These are phyloP conservation scores for Horisme vitalbata DNA, from an alignment of 2,888 invertebrate species.

Conservation along the genomic window DNA sequence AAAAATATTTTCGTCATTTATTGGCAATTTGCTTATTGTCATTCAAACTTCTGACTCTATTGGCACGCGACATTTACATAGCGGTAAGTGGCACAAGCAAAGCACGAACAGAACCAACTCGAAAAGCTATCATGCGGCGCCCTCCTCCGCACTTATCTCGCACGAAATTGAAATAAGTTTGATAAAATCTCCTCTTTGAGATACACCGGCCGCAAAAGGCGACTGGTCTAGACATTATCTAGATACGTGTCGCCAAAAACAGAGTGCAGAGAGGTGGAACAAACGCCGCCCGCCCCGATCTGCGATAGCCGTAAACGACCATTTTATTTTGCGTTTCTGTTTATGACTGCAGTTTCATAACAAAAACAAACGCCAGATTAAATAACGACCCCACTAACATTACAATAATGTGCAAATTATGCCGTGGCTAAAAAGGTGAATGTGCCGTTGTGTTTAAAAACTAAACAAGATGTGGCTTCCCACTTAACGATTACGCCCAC, in stretches of 20 bases:
- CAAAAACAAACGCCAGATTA: slow-evolving; percentile 12
- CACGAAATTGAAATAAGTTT: slow-evolving; percentile 66
- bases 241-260: slow-evolving; percentile 65
- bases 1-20: slow-evolving; percentile 70
- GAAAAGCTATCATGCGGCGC: slow-evolving; percentile 42
- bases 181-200: slow-evolving; percentile 64
- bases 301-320: slow-evolving; percentile 54
- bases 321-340: slow-evolving; percentile 15
- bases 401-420: slow-evolving; percentile 31
- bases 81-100: slow-evolving; percentile 45
- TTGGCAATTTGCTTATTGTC: slow-evolving; percentile 56
- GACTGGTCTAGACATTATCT: slow-evolving; percentile 66
- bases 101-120: slow-evolving; percentile 16
- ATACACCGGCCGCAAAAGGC: slow-evolving; percentile 59
- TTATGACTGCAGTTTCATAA: slow-evolving; percentile 11
- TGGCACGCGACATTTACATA: slow-evolving; percentile 78
- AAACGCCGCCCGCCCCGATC: slow-evolving; percentile 52
- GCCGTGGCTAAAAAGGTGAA: slow-evolving; percentile 36
- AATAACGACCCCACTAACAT: slow-evolving; percentile 18
- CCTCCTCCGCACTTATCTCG: slow-evolving; percentile 52
- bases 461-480: slow-evolving; percentile 50
- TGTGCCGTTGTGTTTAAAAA: slow-evolving; percentile 40
- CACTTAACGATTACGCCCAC: slow-evolving; percentile 51
- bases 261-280: slow-evolving; percentile 57
- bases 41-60: slow-evolving; percentile 73